A percentile compares a stretch with the other conserved stretches of the same genome.
These are phyloP conservation scores for Papilio machaon DNA, from an alignment of 1,140 invertebrate species.

Conservation along the genomic window DNA sequence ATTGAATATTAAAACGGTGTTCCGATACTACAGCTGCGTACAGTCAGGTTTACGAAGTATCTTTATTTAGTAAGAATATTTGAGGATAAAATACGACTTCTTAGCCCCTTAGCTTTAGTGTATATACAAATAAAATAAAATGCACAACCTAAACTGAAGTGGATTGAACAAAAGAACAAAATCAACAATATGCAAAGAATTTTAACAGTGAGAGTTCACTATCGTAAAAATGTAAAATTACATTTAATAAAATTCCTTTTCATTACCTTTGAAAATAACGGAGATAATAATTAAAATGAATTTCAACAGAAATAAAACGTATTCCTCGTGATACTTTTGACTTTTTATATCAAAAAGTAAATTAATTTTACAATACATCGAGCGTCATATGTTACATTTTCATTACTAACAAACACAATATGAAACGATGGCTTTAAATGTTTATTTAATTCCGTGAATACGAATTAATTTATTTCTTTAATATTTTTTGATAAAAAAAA, in stretches of 20 bases:
- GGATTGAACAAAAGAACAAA: no score
- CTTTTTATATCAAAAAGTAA: not conserved
- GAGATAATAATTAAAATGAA: not conserved
- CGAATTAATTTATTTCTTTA: not conserved
- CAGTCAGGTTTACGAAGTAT: not conserved
- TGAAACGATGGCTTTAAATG: not conserved
- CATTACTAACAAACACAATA: not conserved
- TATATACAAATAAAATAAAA: no score
- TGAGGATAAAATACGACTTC: not conserved
- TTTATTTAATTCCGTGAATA: not conserved
- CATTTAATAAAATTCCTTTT: no score
- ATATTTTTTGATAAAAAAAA: not conserved
- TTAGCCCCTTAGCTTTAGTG: no score
- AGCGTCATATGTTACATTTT: not conserved
- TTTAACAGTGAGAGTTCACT: no score
- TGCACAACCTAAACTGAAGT: no score
- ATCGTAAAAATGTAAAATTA: no score
- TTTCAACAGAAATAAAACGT: not conserved
- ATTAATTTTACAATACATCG: not conserved
- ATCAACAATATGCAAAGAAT: no score
- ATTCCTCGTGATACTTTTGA: not conserved
- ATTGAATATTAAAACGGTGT: conserved; percentile 9
- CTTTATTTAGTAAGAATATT: not conserved
- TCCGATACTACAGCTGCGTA: not conserved
- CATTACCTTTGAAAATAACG: not conserved